Base-by-base conservation (phyloP, 2,797 vertebrate genomes). In the Oreochromis mossambicus region DNA sequence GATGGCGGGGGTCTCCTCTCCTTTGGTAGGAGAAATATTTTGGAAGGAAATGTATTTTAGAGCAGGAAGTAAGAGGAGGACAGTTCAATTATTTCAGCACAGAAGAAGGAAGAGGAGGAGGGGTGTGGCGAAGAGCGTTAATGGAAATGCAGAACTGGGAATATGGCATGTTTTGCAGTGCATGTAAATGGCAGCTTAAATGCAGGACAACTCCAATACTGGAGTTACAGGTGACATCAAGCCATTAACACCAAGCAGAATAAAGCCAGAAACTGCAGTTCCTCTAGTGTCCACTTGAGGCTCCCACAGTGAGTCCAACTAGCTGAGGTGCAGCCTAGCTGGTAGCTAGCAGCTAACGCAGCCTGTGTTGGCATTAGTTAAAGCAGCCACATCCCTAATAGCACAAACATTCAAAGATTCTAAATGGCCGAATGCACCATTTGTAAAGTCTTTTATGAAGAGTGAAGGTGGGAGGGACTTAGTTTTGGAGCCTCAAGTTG, bases 1-100 rank as follows among this genome's bases (percentile, higher is more conserved):
- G 14, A 55, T 12, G 73, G n/a, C 9, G 52, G 70, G 70, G 70
- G 48, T 87, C 78, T 83, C 56, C 79, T 77, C 80, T 84, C 17
- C 26, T 75, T 66, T 46, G 41, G 21, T 10, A 3, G 14, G 41
- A 73, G 21, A 52, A 79, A 75, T 32, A 78, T 29, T 58, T 80
- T 73, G 15, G 34, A 68, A 55, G 24, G 63, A 68, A 82, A 84
- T 48, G 3, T 29, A 32, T 75, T 70, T 75, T 48, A 50, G 26
- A 29, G 15, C 43, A 75, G 43, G 24, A 19, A 73, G 68, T 24
- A 73, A 73, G 41, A 73, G 21, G 41, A 46, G 21, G 38, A 26
- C n/a, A 43, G 36, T 26, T 68, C 38, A 43, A 43, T 68, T 68
- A 68, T 68, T 68, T 24, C 38, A 68, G 63, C 38, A 68, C 13